Percentiles rank a stretch among this genome's conserved stretches.
Evolutionary conservation across 1,140 invertebrate species (phyloP).

Genomic region (Aradophagus sp.): DNA sequence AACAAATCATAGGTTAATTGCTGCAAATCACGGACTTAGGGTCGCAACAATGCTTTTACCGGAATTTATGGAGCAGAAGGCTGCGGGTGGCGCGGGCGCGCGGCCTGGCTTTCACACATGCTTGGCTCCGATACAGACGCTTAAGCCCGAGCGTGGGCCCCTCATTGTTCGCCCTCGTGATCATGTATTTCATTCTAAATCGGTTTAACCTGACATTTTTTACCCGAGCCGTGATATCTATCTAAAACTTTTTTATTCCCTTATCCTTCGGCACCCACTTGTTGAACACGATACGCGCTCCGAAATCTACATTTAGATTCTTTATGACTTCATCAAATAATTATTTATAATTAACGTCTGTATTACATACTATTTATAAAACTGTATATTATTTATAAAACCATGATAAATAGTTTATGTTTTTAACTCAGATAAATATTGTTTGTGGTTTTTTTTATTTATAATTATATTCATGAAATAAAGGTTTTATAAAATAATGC

Average conservation of each 20-base stretch:
- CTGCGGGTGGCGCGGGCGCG: conserved; percentile 36
- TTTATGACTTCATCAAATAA: too few relatives aligned
- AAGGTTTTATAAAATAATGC: conserved; percentile 9
- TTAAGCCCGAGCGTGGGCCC: conserved; percentile 29
- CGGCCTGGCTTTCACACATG: conserved; percentile 21
- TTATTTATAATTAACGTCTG: not conserved
- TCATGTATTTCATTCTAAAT: conserved; percentile 41
- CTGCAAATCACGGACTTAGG: conserved; percentile 58
- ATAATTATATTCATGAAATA: too few relatives aligned
- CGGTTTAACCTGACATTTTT: conserved; percentile 20
- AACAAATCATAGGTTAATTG: conserved; percentile 65
- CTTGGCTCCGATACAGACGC: conserved; percentile 14
- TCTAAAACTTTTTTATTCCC: conserved; percentile 5
- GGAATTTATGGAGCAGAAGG: conserved; percentile 57
- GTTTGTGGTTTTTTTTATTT: too few relatives aligned
- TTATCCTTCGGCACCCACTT: conserved; percentile 15
- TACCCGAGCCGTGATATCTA: conserved; percentile 8
- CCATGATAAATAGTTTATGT: too few relatives aligned
- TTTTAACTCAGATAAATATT: too few relatives aligned
- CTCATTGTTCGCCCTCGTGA: conserved; percentile 37
- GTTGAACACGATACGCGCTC: conserved; percentile 8
- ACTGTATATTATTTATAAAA: too few relatives aligned
- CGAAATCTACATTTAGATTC: not conserved
- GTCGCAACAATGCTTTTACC: conserved; percentile 55
- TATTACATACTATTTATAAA: too few relatives aligned